Evolutionary conservation across 1,140 invertebrate species (phyloP), one percentile per base, ranked within the genome.

Genomic region (Lycorma delicatula): DNA sequence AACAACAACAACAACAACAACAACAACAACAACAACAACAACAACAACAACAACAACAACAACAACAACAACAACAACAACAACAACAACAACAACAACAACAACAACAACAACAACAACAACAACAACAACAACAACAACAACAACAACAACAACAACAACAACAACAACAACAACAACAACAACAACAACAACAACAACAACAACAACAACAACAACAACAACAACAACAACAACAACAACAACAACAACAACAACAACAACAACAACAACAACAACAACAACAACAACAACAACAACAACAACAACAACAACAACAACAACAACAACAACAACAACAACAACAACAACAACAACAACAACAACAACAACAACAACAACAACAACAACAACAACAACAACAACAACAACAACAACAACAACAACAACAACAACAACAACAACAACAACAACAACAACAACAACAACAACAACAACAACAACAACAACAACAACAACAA

Each of bases 1-100:
- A 36, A 36, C 34, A 36, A 36, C 34, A 36, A 36, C 34, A 36
- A 36, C 34, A 36, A 36, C 34, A 36, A 36, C 34, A 36, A 36
- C 34, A 36, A 36, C 34, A 36, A 36, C 34, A 36, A 36, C 34
- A 36, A 36, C 34, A 36, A 36, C 34, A 36, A 36, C 34, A 36
- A 36, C 34, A 36, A 36, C 34, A 36, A 36, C 34, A 36, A 36
- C 34, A 36, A 36, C 34, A 36, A 36, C 34, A 36, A 36, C 34
- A 36, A 36, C 34, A 36, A 36, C 34, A 36, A 36, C 34, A 36
- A 36, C 34, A 36, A 36, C 34, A 36, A 36, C 34, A 36, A 36
- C 34, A 36, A 36, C 34, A 36, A 36, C 34, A 36, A 36, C 34
- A 36, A 36, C 34, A 36, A 36, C 34, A 36, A 36, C 34, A 36